Percentiles rank a stretch among this genome's conserved stretches.
phyloP scores from a whole-genome alignment of 2,797 vertebrate genomes.

The Schizopygopsis pylzovi region DNA sequence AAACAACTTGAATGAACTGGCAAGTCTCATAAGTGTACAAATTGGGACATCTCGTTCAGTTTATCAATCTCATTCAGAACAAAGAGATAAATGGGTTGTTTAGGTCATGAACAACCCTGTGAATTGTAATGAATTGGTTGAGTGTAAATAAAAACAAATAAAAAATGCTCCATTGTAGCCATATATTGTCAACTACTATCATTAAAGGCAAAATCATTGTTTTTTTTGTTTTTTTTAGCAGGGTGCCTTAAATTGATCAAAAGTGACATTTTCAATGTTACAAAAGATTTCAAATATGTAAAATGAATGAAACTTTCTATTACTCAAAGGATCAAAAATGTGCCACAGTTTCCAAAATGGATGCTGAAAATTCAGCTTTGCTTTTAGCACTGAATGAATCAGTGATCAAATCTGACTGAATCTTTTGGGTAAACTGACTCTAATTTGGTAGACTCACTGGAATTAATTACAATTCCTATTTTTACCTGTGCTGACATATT shows the following conservation, averaged over 20 bases:
- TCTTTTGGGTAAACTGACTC: not conserved
- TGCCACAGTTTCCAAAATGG: not conserved
- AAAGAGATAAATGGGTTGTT: not conserved
- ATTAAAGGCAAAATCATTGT: not conserved
- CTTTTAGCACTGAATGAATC: not conserved
- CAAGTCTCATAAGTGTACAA: slow-evolving; percentile 1
- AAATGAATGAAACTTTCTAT: not conserved
- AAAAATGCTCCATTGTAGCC: not conserved
- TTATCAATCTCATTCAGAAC: not conserved
- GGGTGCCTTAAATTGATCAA: not conserved
- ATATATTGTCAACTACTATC: not conserved
- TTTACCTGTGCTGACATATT: not conserved
- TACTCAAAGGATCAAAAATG: not conserved
- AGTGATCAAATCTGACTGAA: not conserved
- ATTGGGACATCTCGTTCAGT: not conserved
- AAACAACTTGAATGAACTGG: not conserved
- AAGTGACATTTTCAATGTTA: not conserved
- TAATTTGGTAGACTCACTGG: not conserved
- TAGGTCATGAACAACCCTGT: not conserved
- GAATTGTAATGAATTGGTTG: not conserved
- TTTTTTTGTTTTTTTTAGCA: not conserved
- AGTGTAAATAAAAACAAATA: too few species aligned
- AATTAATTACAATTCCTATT: too few species aligned
- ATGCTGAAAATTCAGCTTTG: not conserved
- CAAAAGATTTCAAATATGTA: not conserved